Evolutionary conservation across 2,113 vertebrate species (phyloP).

Genomic region (Bubo scandiacus): DNA sequence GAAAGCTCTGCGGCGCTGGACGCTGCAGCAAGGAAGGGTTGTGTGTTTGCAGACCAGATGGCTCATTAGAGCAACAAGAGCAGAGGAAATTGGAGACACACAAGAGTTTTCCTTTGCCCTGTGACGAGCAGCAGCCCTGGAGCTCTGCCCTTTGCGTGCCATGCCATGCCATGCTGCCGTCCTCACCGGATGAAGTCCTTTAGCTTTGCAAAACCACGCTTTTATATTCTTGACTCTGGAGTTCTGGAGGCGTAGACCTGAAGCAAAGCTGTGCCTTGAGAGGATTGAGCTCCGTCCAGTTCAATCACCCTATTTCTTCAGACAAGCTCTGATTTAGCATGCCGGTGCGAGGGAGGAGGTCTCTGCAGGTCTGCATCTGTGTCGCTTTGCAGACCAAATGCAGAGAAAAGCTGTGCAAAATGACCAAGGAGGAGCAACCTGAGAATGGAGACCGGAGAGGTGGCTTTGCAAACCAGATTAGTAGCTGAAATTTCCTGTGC

Average conservation of each 20-base stretch:
- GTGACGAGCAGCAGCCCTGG: constrained; percentile 12
- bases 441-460: neutral
- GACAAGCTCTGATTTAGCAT: rapidly evolving
- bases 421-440: neutral
- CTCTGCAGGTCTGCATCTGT: neutral
- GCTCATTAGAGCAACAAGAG: constrained; percentile 36
- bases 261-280: neutral
- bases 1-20: neutral
- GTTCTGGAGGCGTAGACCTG: neutral
- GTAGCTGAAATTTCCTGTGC: neutral
- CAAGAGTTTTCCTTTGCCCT: neutral
- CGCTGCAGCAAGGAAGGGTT: neutral
- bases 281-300: neutral
- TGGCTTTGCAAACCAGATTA: neutral
- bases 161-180: rapidly evolving
- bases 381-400: neutral
- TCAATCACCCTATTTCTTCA: neutral
- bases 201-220: neutral
- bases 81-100: constrained; percentile 37
- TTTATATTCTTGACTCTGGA: neutral
- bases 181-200: neutral
- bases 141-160: neutral
- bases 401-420: neutral
- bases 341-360: rapidly evolving
- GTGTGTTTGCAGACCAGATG: constrained; percentile 29